Evolutionary conservation across 2,888 invertebrate species (phyloP).

Genomic region (Gryllus longicercus): DNA sequence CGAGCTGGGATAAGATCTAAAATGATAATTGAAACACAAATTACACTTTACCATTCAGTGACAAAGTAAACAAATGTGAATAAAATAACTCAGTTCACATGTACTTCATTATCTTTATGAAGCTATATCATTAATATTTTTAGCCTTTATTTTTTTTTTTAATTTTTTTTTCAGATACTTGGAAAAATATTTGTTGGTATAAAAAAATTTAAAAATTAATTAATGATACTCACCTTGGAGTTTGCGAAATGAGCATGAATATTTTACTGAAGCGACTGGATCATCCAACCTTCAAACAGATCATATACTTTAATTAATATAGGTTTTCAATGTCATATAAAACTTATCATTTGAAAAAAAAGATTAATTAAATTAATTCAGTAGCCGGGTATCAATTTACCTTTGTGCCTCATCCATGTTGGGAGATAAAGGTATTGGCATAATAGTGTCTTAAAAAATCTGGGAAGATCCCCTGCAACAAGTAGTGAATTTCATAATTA

Average conservation of each 20-base stretch:
- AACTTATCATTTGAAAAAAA: no score
- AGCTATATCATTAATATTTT: background rate
- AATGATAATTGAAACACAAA: conserved; percentile 25
- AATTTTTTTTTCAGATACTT: no score
- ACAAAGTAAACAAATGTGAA: no score
- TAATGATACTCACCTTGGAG: conserved; percentile 31
- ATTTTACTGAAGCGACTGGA: conserved; percentile 28
- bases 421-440: conserved; percentile 35
- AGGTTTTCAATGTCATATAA: background rate
- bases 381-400: background rate
- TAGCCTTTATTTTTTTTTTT: background rate
- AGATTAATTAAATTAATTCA: no score
- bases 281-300: conserved; percentile 33
- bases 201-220: no score
- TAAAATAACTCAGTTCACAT: no score
- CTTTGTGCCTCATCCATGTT: conserved; percentile 30
- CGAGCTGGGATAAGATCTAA: conserved; percentile 62
- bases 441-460: background rate
- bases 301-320: background rate
- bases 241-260: conserved; percentile 31
- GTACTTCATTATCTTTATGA: background rate
- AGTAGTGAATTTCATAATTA: no score
- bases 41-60: background rate
- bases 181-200: no score
- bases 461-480: background rate